Conservation (phyloP, 2,797 vertebrate species). For the Echiichthys vipera region DNA sequence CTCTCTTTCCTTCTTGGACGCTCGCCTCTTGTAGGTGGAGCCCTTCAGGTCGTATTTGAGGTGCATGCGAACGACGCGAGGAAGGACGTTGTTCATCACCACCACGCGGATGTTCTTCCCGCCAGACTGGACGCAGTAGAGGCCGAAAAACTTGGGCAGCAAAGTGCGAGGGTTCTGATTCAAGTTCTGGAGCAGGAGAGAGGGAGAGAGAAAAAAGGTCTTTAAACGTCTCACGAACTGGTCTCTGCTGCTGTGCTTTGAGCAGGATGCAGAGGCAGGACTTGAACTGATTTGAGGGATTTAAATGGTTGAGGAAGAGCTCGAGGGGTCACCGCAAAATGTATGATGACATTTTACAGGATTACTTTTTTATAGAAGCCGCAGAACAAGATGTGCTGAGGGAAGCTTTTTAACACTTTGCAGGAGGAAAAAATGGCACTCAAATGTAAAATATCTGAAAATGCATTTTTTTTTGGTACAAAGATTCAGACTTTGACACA, state of each 20-base stretch:
- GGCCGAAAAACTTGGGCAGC: conserved; percentile 97
- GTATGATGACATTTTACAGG: not conserved
- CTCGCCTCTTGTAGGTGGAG: conserved; percentile 96
- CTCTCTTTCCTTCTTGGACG: conserved; percentile 96
- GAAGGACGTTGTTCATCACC: conserved; percentile 98
- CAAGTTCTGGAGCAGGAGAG: conserved; percentile 87
- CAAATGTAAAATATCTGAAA: not conserved
- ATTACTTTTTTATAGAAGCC: not conserved
- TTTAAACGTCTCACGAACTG: not conserved
- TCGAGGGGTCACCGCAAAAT: not conserved
- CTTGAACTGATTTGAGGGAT: not conserved
- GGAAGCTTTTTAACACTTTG: not conserved
- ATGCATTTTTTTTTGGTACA: not conserved
- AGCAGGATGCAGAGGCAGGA: not conserved
- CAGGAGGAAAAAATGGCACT: not conserved
- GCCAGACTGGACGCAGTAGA: conserved; percentile 97
- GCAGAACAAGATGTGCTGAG: not conserved
- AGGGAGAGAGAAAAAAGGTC: not conserved
- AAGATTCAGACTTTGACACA: too few species aligned
- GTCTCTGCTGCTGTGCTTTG: not conserved
- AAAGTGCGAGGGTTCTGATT: conserved; percentile 98
- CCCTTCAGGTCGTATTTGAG: conserved; percentile 98
- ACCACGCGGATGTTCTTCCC: conserved; percentile 98
- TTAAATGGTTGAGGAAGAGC: not conserved
- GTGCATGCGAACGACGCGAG: conserved; percentile 96